Conservation (phyloP, 1,140 invertebrate species). For the Tetramorium alpestre region DNA sequence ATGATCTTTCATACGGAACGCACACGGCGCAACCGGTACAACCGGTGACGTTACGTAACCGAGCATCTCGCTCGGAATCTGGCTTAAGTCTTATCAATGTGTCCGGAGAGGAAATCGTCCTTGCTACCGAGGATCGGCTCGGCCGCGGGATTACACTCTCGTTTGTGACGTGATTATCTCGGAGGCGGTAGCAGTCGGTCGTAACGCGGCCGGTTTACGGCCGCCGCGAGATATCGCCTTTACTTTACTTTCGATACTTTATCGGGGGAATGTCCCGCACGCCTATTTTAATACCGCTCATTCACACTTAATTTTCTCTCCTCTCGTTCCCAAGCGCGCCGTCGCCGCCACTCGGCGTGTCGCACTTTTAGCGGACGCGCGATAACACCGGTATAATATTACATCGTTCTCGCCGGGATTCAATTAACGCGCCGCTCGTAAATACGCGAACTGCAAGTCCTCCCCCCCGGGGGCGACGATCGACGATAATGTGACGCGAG, state of each 20-base stretch:
- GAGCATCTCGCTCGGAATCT: background rate
- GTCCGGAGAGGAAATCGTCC: background rate
- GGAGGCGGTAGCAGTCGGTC: background rate
- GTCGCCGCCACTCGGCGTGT: slow-evolving; percentile 22
- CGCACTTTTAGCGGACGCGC: slow-evolving; percentile 47
- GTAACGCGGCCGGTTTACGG: slow-evolving; percentile 39
- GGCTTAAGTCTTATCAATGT: background rate
- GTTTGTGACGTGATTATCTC: background rate
- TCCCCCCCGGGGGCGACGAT: slow-evolving; percentile 13
- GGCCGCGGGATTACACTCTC: background rate
- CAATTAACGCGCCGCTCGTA: slow-evolving; percentile 57
- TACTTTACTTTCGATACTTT: slow-evolving; percentile 37
- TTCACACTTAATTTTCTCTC: slow-evolving; percentile 57
- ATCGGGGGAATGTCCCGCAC: slow-evolving; percentile 43
- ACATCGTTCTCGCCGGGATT: slow-evolving; percentile 55
- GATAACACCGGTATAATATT: slow-evolving; percentile 56
- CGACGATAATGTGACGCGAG: slow-evolving; percentile 53
- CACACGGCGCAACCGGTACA: background rate
- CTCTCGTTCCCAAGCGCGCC: background rate
- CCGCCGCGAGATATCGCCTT: slow-evolving; percentile 16
- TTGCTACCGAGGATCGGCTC: background rate
- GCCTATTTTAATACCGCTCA: slow-evolving; percentile 57
- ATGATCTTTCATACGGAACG: background rate
- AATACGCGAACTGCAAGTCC: slow-evolving; percentile 22
- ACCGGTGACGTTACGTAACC: background rate